phyloP scores from a whole-genome alignment of 2,888 invertebrate genomes.

The Antheraea assamensis region DNA sequence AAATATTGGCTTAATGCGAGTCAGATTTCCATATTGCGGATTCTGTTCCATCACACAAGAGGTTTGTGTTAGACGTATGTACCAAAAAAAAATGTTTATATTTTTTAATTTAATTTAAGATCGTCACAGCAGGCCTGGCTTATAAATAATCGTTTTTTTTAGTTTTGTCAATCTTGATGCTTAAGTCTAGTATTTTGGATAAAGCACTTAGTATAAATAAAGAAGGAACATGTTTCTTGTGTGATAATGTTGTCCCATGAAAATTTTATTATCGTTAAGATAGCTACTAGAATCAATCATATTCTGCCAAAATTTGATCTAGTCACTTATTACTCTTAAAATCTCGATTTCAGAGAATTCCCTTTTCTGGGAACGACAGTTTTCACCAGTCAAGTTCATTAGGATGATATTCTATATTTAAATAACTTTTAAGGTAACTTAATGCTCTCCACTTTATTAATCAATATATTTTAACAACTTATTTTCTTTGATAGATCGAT shows the following conservation, averaged over 20 bases:
- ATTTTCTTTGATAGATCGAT: slow-evolving; percentile 83
- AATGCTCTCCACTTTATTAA: neutral
- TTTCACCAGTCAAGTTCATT: neutral
- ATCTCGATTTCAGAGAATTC: too few relatives aligned
- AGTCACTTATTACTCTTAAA: neutral
- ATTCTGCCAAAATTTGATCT: neutral
- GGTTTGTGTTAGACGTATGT: neutral
- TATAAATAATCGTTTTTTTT: neutral
- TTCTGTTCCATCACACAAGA: neutral
- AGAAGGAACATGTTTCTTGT: neutral
- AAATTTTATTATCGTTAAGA: neutral
- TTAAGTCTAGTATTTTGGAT: too few relatives aligned
- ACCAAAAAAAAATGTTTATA: neutral
- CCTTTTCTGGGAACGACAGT: neutral
- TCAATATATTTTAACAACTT: neutral
- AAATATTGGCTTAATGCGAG: too few relatives aligned
- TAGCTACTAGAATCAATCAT: neutral
- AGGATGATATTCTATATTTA: neutral
- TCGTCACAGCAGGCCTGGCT: neutral
- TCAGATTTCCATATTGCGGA: neutral
- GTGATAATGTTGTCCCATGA: too few relatives aligned
- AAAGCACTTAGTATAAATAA: neutral
- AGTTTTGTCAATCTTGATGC: neutral
- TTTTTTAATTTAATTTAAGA: neutral
- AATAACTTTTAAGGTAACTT: neutral